Evolutionary conservation across 2,888 invertebrate genomes (phyloP), one percentile per base, ranked within the genome.

Genomic region (Dicyrtoma fusca): DNA sequence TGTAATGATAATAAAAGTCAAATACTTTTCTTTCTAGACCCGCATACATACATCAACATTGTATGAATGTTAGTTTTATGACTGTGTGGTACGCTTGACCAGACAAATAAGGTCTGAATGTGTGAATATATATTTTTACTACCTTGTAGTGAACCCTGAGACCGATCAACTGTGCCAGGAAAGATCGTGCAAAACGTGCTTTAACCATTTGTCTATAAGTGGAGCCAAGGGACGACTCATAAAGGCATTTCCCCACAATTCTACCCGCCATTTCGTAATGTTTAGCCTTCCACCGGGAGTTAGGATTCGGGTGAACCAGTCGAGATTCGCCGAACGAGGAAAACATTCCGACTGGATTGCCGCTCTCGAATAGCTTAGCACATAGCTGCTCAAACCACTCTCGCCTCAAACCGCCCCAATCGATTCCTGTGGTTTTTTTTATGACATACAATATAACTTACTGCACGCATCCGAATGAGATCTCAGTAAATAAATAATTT

Each of bases 341-440:
- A 85, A 96, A 97, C 73, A 97, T 87, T 0, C 91, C 91, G 14
- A 83, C 80, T 26, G 80, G 77, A 82, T 90, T 88, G 80, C 89
- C 89, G 19, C 92, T 88, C 85, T 95, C 94, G 85, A 96, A 97
- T 72, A 97, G 85, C 76, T 92, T 88, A 14, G 90, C 90, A 84
- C 95, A 95, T 77, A 95, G 88, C 78, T 94, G 84, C 80, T 95
- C 95, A 85, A 96, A 95, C 96, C 96, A 97, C 85, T 97, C 97
- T 74, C 95, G 88, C 5, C 95, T 87, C 59, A 96, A 87, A 4
- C 96, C 96, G 79, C 96, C 96, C 94, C 94, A 95, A 85, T 96
- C 96, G 81, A 96, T 90, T 61, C 94, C 93, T 92, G 82, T 25
- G 82, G 82, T 57, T 71, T 19, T 55, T 8, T 55, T 19, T 19